Conservation (phyloP, 2,888 invertebrate genomes). For the Actias luna region DNA sequence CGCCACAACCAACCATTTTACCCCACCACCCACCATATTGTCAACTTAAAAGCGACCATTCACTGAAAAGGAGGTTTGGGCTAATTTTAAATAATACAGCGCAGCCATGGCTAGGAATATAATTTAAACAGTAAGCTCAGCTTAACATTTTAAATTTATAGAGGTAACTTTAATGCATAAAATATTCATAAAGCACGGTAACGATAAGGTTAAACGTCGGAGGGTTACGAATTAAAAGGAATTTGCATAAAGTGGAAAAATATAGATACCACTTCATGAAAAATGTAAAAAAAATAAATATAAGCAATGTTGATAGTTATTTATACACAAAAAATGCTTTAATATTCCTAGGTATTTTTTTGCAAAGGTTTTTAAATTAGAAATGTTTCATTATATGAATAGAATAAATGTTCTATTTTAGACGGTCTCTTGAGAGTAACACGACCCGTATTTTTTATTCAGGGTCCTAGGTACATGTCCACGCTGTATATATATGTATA, state of each 20-base stretch:
- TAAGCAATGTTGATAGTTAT: neutral
- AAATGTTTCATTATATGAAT: neutral
- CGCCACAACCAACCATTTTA: slow-evolving; percentile 34
- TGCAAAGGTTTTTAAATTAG: neutral
- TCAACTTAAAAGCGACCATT: slow-evolving; percentile 61
- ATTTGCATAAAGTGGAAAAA: neutral
- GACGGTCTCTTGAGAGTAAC: neutral
- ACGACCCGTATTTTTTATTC: neutral
- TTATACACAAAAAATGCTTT: neutral
- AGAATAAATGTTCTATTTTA: neutral
- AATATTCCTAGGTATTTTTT: neutral
- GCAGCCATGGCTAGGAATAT: neutral
- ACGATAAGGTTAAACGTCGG: neutral
- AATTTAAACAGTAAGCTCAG: neutral
- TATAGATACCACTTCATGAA: neutral
- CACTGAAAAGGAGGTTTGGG: slow-evolving; percentile 37
- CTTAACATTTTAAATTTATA: neutral
- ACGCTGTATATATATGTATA: slow-evolving; percentile 1
- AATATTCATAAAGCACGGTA: neutral
- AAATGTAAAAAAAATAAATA: neutral
- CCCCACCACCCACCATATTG: slow-evolving; percentile 74
- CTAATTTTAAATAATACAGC: slow-evolving; percentile 5
- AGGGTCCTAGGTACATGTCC: neutral
- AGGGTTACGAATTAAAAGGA: neutral
- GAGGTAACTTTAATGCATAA: neutral